A percentile compares a stretch with the other conserved stretches of the same genome.
These are phyloP conservation scores for Brachyalestes nurse DNA, from an alignment of 2,797 vertebrate genomes.

Conservation along the genomic window DNA sequence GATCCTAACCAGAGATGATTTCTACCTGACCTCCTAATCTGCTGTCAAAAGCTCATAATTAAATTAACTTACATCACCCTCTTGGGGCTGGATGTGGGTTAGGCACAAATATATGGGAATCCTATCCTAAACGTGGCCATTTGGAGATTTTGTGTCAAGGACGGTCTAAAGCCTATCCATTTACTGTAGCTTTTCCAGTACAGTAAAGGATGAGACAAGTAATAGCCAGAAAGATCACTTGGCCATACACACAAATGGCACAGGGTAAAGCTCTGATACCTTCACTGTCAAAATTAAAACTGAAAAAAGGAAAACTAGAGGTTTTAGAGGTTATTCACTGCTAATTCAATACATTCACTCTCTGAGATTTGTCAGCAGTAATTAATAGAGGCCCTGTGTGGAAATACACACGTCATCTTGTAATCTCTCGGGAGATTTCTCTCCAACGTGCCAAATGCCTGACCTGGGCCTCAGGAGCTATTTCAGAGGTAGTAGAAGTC, in stretches of 20 bases:
- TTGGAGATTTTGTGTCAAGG: background rate
- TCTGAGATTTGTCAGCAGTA: constrained; percentile 45
- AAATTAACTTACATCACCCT: background rate
- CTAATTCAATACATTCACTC: background rate
- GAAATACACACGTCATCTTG: constrained; percentile 67
- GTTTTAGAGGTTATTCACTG: too few relatives aligned
- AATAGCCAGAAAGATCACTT: background rate
- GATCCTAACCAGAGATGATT: background rate
- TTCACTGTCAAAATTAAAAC: too few relatives aligned
- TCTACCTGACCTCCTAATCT: background rate
- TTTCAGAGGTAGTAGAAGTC: constrained; percentile 67
- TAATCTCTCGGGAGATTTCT: constrained; percentile 72
- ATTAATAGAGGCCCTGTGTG: constrained; percentile 58
- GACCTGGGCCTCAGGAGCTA: constrained; percentile 69
- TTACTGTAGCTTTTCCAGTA: background rate
- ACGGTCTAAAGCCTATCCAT: background rate
- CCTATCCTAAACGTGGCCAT: background rate
- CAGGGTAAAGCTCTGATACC: background rate
- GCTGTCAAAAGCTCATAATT: background rate
- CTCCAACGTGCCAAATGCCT: constrained; percentile 76
- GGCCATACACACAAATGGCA: background rate
- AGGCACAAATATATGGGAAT: background rate
- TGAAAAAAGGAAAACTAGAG: too few relatives aligned
- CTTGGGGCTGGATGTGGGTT: too few relatives aligned
- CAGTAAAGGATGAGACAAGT: background rate